A percentile compares a stretch with the other conserved stretches of the same genome.
phyloP scores from a whole-genome alignment of 2,888 invertebrate species.

The Nomada ferruginata region DNA sequence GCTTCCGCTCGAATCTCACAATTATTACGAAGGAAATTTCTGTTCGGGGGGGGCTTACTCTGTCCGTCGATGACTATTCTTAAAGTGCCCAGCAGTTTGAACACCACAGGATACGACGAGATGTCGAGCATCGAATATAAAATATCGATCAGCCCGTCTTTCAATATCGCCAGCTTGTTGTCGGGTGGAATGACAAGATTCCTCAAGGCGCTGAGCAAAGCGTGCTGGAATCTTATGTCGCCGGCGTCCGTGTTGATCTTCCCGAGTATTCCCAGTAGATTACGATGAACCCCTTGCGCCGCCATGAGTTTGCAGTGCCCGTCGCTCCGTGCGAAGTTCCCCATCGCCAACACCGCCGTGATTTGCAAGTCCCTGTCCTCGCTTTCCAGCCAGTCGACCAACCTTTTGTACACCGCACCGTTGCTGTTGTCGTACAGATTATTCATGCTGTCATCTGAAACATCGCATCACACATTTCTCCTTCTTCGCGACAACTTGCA shows the following conservation, averaged over 20 bases:
- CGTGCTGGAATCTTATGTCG: conserved; percentile 88
- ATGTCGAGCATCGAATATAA: conserved; percentile 89
- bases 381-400: conserved; percentile 91
- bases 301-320: conserved; percentile 94
- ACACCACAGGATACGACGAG: conserved; percentile 92
- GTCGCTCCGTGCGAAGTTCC: conserved; percentile 95
- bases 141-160: conserved; percentile 90
- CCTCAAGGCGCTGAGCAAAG: conserved; percentile 90
- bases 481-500: too few species aligned
- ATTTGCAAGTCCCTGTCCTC: conserved; percentile 90
- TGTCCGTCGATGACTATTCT: conserved; percentile 95
- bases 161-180: conserved; percentile 91
- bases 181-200: conserved; percentile 90
- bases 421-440: conserved; percentile 90
- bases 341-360: conserved; percentile 94
- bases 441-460: conserved; percentile 93
- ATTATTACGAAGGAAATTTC: too few species aligned
- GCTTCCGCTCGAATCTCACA: too few species aligned
- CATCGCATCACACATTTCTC: background rate
- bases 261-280: conserved; percentile 85
- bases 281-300: conserved; percentile 90
- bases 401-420: conserved; percentile 89
- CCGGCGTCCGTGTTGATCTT: conserved; percentile 71
- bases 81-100: conserved; percentile 93
- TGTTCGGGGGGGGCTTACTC: conserved; percentile 84